phyloP scores from a whole-genome alignment of 2,888 invertebrate genomes.

The Amiota minor region DNA sequence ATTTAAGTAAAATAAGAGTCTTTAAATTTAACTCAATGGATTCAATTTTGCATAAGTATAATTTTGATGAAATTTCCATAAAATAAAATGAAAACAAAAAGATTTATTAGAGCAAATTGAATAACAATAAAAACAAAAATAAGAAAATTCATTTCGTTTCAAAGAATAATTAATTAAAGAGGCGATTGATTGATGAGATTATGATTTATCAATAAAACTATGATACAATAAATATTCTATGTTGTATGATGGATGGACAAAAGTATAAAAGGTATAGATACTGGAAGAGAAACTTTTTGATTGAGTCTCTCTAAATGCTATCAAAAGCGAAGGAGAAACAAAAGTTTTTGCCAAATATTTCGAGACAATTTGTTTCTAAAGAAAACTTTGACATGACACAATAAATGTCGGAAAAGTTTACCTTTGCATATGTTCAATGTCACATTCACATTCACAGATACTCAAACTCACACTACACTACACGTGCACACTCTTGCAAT shows the following conservation, averaged over 20 bases:
- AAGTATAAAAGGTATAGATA: too few relatives aligned
- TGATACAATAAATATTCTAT: too few relatives aligned
- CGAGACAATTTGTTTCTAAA: conserved; percentile 20
- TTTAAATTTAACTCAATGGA: conserved; percentile 16
- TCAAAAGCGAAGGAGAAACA: conserved; percentile 59
- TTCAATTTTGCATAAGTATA: not conserved
- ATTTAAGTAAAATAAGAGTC: not conserved
- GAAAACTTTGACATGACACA: conserved; percentile 46
- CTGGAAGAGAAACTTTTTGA: not conserved
- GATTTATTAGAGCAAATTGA: not conserved
- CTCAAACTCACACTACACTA: not conserved
- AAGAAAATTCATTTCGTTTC: not conserved
- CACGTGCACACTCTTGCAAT: not conserved
- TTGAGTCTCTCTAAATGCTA: conserved; percentile 8
- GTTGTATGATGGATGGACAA: too few relatives aligned
- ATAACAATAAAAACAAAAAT: not conserved
- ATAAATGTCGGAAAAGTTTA: conserved; percentile 46
- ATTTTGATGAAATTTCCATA: too few relatives aligned
- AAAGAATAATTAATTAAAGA: too few relatives aligned
- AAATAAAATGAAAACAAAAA: too few relatives aligned
- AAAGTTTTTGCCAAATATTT: conserved; percentile 48
- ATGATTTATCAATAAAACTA: too few relatives aligned
- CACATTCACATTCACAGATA: too few relatives aligned
- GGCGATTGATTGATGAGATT: too few relatives aligned
- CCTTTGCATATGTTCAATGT: not conserved